These are phyloP conservation scores for Boloria euphrosyne DNA, from an alignment of 2,888 invertebrate species.

Conservation along the genomic window DNA sequence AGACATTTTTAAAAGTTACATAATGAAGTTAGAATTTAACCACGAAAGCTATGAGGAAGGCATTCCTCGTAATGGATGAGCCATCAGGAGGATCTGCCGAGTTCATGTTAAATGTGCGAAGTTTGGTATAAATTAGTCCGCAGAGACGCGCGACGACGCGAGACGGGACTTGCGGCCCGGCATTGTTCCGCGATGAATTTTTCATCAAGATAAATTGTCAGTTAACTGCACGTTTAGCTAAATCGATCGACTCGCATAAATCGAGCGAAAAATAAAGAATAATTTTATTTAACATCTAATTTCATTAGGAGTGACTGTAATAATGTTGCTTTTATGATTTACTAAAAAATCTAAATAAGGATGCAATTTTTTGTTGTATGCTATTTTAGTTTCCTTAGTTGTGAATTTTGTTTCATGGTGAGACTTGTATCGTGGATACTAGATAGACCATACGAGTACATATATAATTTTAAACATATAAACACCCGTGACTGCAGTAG, in stretches of 20 bases:
- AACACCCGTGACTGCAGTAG: too few species aligned
- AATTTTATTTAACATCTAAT: too few species aligned
- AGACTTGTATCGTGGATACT: too few species aligned
- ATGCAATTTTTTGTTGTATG: too few species aligned
- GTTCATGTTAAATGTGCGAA: slow-evolving; percentile 21
- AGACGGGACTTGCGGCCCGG: neutral
- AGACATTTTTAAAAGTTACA: slow-evolving; percentile 5
- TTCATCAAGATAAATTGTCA: slow-evolving; percentile 9
- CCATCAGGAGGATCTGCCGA: slow-evolving; percentile 4
- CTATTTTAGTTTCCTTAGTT: too few species aligned
- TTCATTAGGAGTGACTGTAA: too few species aligned
- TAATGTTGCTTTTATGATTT: too few species aligned
- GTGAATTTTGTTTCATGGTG: too few species aligned
- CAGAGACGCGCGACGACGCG: neutral
- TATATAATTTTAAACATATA: too few species aligned
- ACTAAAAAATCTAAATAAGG: too few species aligned
- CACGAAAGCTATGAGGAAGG: slow-evolving; percentile 2
- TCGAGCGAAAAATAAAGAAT: neutral
- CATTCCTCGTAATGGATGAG: slow-evolving; percentile 8
- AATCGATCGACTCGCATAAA: neutral
- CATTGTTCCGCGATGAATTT: slow-evolving; percentile 3
- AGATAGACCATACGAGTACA: too few species aligned
- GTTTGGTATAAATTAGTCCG: slow-evolving; percentile 10
- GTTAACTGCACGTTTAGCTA: slow-evolving; percentile 5
- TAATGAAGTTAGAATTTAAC: slow-evolving; percentile 9